These are phyloP conservation scores for Helicolenus hilgendorfi DNA, from an alignment of 2,797 vertebrate species.

Conservation along the genomic window DNA sequence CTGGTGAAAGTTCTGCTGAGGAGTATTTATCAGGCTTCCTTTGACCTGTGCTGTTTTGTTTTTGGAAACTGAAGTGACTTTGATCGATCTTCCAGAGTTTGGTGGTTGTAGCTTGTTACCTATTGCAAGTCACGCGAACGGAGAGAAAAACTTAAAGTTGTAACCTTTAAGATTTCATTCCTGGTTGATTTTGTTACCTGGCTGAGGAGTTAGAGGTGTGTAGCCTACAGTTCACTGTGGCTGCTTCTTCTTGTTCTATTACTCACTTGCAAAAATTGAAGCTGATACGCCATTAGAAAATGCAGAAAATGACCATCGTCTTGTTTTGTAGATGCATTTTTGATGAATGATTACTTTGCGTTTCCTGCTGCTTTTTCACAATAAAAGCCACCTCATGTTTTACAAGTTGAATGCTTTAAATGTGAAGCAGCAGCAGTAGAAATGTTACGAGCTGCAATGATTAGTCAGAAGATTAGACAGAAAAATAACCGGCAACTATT, in stretches of 20 bases:
- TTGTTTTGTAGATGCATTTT: neutral
- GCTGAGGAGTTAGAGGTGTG: neutral
- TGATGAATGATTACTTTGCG: too few relatives aligned
- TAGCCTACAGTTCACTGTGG: neutral
- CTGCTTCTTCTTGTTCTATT: neutral
- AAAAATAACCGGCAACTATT: too few relatives aligned
- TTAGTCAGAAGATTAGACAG: too few relatives aligned
- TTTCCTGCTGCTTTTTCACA: neutral
- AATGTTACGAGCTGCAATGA: too few relatives aligned
- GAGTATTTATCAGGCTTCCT: neutral
- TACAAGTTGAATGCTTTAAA: neutral
- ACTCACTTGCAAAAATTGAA: neutral
- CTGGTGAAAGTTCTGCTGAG: conserved; percentile 37
- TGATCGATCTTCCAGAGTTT: neutral
- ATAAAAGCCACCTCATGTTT: neutral
- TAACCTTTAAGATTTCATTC: neutral
- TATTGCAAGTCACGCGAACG: neutral
- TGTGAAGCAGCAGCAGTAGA: neutral
- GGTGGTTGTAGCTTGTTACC: neutral
- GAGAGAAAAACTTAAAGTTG: neutral
- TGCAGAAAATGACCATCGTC: neutral
- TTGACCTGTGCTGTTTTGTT: conserved; percentile 1
- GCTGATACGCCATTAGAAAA: neutral
- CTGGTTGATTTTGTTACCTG: neutral
- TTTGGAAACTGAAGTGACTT: neutral